A percentile compares a stretch with the other conserved stretches of the same genome.
phyloP scores from a whole-genome alignment of 1,140 invertebrate species.

The Hyposmocoma kahamanoa region DNA sequence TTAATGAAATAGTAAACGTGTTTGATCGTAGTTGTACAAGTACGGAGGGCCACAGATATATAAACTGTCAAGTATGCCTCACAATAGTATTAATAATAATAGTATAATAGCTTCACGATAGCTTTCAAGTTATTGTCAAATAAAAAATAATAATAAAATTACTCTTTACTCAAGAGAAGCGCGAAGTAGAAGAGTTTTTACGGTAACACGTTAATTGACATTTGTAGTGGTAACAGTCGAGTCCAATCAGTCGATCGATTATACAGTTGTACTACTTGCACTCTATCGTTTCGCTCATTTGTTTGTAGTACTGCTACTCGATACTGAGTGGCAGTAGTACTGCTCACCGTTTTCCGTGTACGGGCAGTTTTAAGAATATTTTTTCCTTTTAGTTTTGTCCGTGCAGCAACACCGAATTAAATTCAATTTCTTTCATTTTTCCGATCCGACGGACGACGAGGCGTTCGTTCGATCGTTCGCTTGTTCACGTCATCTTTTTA shows the following conservation, averaged over 20 bases:
- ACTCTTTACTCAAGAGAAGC: neutral
- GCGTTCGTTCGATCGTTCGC: slow-evolving; percentile 57
- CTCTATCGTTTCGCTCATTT: neutral
- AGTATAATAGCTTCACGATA: neutral
- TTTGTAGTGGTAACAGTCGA: neutral
- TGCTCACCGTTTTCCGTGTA: neutral
- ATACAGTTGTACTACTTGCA: neutral
- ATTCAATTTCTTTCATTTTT: slow-evolving; percentile 46
- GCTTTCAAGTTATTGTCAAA: neutral
- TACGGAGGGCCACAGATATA: too few species aligned
- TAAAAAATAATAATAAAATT: too few species aligned
- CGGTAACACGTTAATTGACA: neutral
- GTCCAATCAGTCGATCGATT: neutral
- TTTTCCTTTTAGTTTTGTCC: too few species aligned
- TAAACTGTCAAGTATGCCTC: too few species aligned
- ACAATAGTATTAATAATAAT: neutral
- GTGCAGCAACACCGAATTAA: slow-evolving; percentile 18
- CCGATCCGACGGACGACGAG: slow-evolving; percentile 49
- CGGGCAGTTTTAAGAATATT: too few species aligned
- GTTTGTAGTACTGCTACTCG: neutral
- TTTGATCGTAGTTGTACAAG: too few species aligned
- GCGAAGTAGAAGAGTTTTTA: neutral
- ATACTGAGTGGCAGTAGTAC: neutral
- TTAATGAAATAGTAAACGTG: too few species aligned
- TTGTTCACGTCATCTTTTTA: slow-evolving; percentile 66